Evolutionary conservation across 2,797 vertebrate genomes (phyloP), one percentile per base, ranked within the genome.

Genomic region (Tinamus major): DNA sequence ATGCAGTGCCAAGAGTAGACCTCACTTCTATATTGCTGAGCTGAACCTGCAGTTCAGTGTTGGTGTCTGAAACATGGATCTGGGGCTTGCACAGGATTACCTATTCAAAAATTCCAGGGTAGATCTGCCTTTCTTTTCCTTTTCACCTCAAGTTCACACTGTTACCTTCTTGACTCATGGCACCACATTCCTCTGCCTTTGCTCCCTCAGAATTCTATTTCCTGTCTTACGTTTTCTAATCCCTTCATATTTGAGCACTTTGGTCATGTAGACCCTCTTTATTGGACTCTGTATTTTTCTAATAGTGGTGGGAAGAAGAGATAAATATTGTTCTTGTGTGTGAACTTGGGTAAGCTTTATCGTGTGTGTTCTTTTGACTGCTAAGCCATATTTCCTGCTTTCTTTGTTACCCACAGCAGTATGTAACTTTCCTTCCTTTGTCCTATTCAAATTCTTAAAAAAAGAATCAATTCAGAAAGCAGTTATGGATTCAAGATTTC

Each of bases 361-460:
- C 21, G 8, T 55, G 49, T 49, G 18, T 7, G 14, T 75, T 95
- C 91, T 89, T 92, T 86, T 48, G 65, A 77, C 64, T 79, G 81
- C 71, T 85, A 79, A 90, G 56, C 76, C 42, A 1, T 88, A 51
- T 90, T 96, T 96, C 93, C 96, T 96, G 93, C 86, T 68, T 79
- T 75, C 95, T 94, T 93, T 95, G 90, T 95, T 94, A 86, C 62
- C 79, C 89, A 29, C 39, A 90, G 71, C 80, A 90, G 59, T 85
- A 67, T 93, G 94, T 82, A 93, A 90, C 91, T 95, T 97, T 92
- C 96, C 90, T 95, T 94, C 88, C 78, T 96, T 90, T 97, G 94
- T 95, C 77, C 87, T 65, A 82, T 94, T 94, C 77, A 89, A 87
- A 70, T 58, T 51, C 76, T 65, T 48, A 70, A 29, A 89, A 87